Percentiles rank a stretch among this genome's conserved stretches.
Conservation (phyloP, 2,113 vertebrate genomes). For the Coryphaenoides rupestris region DNA sequence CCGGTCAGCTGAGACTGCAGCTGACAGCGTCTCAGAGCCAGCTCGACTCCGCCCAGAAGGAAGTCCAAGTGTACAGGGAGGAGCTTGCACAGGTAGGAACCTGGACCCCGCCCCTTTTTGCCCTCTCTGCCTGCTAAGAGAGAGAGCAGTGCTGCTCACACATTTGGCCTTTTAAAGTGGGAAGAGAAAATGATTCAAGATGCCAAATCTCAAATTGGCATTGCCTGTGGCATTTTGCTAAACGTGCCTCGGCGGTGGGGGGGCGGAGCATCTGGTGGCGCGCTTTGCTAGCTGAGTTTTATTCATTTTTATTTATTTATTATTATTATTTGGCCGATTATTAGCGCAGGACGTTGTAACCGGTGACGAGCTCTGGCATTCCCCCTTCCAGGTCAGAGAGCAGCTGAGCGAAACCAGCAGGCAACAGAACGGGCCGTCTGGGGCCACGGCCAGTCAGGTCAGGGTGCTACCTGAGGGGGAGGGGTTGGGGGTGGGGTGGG, state of each 20-base stretch:
- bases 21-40: conserved; percentile 81
- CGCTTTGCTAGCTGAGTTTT: too few species aligned
- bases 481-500: not conserved
- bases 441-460: conserved; percentile 69
- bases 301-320: too few species aligned
- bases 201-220: too few species aligned
- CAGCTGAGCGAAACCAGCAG: conserved; percentile 79
- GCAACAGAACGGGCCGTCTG: conserved; percentile 66
- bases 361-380: conserved; percentile 47
- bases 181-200: not conserved
- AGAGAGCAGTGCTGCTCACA: not conserved
- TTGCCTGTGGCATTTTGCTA: too few species aligned
- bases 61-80: conserved; percentile 81
- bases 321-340: too few species aligned
- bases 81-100: conserved; percentile 83
- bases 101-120: not conserved
- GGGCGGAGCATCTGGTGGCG: too few species aligned
- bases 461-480: conserved; percentile 48
- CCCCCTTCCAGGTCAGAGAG: conserved; percentile 83
- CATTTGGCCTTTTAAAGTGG: not conserved
- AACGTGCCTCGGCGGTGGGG: too few species aligned
- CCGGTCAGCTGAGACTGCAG: conserved; percentile 79
- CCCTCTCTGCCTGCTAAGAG: too few species aligned
- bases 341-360: conserved; percentile 13
- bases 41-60: conserved; percentile 78